Evolutionary conservation across 2,888 invertebrate genomes (phyloP).

Genomic region (Diarsia mendica): DNA sequence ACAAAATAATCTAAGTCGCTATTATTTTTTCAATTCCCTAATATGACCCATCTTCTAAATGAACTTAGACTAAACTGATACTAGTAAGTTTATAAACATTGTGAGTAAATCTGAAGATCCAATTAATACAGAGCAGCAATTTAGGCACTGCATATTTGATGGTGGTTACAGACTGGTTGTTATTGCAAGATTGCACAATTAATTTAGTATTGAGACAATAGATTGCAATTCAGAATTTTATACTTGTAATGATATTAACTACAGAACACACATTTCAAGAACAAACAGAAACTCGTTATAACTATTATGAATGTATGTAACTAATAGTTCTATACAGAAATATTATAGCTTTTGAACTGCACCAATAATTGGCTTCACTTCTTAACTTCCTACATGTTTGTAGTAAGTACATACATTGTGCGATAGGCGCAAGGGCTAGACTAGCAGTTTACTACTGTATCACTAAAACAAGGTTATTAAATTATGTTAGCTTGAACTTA

Average conservation of each 20-base stretch:
- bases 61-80: background rate
- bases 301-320: background rate
- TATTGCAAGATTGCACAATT: slow-evolving; percentile 1
- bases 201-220: background rate
- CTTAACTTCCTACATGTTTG: background rate
- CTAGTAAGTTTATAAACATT: background rate
- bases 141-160: background rate
- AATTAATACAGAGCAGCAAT: background rate
- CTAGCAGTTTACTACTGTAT: background rate
- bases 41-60: background rate
- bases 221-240: background rate
- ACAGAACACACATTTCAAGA: too few relatives aligned
- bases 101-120: background rate
- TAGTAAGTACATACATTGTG: background rate
- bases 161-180: background rate
- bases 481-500: too few relatives aligned
- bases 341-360: too few relatives aligned
- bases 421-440: background rate
- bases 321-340: too few relatives aligned
- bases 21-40: too few relatives aligned
- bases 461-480: background rate
- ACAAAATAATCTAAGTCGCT: background rate
- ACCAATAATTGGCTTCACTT: background rate
- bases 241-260: background rate
- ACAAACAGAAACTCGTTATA: background rate